Percentiles rank a stretch among this genome's conserved stretches.
Evolutionary conservation across 2,113 vertebrate species (phyloP).

Genomic region (Zootoca vivipara): DNA sequence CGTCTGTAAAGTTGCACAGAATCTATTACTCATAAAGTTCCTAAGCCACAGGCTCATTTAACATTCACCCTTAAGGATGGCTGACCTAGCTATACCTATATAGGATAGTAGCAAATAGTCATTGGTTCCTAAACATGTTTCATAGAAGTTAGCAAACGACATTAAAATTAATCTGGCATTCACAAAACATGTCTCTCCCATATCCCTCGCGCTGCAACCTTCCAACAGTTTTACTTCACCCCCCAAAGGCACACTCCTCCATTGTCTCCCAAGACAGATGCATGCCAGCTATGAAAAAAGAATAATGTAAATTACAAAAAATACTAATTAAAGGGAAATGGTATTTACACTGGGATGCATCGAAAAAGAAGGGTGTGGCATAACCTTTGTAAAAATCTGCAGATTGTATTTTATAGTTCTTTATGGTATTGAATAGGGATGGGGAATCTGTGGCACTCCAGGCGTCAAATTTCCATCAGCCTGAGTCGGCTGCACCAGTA

Average conservation of each 20-base stretch:
- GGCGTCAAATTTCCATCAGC: neutral
- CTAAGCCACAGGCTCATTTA: neutral
- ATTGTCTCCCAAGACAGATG: too few relatives aligned
- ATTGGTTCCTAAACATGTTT: neutral
- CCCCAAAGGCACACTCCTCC: too few relatives aligned
- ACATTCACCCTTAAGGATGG: neutral
- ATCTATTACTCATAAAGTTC: conserved; percentile 2
- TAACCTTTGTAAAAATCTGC: too few relatives aligned
- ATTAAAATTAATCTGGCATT: neutral
- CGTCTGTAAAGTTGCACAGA: neutral
- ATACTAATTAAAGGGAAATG: neutral
- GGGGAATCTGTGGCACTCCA: too few relatives aligned
- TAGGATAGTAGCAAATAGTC: neutral
- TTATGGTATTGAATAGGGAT: neutral
- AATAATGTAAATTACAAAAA: neutral
- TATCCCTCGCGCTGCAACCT: too few relatives aligned
- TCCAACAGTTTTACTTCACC: too few relatives aligned
- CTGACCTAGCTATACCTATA: neutral
- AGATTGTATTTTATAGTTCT: neutral
- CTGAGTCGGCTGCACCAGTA: neutral
- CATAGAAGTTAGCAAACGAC: neutral
- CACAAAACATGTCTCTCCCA: neutral
- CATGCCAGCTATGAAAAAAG: too few relatives aligned
- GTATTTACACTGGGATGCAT: neutral
- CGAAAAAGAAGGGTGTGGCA: neutral